Conservation (phyloP, 2,888 invertebrate species). For the Nipponacmea schrenckii region DNA sequence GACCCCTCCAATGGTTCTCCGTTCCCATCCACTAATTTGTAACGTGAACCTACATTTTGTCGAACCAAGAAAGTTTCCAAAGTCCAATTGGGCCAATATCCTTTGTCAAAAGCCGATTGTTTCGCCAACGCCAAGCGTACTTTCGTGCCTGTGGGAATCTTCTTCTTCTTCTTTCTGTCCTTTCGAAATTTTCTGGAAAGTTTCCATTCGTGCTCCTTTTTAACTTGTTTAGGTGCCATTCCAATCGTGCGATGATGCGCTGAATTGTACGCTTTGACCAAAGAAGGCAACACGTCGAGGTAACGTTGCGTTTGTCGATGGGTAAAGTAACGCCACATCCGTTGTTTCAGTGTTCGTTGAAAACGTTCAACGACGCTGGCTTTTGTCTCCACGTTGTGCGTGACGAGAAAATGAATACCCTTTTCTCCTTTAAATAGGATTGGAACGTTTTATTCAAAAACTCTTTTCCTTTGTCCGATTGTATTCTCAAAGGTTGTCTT, state of each 20-base stretch:
- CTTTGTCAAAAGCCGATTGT: not conserved
- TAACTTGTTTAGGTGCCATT: constrained; percentile 28
- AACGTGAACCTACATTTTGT: no score
- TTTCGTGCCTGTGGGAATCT: not conserved
- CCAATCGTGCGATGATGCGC: constrained; percentile 29
- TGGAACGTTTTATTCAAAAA: constrained; percentile 36
- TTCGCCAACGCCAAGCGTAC: no score
- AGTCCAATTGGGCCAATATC: no score
- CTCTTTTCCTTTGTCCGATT: constrained; percentile 42
- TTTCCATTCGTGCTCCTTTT: constrained; percentile 19
- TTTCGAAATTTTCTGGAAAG: no score
- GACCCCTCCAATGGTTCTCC: no score
- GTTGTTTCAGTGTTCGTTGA: constrained; percentile 37
- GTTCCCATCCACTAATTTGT: no score
- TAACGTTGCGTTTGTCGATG: constrained; percentile 18
- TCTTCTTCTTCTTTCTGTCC: constrained; percentile 12
- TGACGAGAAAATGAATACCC: constrained; percentile 43
- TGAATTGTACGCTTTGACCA: constrained; percentile 31
- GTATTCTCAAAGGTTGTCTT: constrained; percentile 31
- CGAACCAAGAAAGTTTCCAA: no score
- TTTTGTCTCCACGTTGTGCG: constrained; percentile 49
- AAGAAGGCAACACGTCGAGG: constrained; percentile 24
- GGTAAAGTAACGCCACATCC: constrained; percentile 33
- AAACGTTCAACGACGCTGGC: constrained; percentile 55
- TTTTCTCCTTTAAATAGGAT: constrained; percentile 21